Base-by-base conservation (phyloP, 2,797 vertebrate genomes). In the Euthynnus affinis region DNA sequence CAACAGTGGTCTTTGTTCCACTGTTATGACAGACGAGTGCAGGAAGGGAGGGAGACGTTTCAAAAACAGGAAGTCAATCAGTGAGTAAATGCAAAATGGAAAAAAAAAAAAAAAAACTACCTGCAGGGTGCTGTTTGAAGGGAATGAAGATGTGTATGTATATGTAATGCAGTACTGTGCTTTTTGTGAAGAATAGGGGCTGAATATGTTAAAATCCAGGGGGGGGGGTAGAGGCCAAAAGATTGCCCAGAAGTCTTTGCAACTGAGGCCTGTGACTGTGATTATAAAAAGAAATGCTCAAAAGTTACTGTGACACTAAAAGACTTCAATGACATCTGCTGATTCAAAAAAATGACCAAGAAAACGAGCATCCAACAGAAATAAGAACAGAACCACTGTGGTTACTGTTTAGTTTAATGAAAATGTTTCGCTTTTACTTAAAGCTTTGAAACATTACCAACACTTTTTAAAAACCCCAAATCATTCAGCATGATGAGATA, bases 21-120 rank as follows among this genome's bases (percentile, higher is more conserved):
- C 58, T 87, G 62, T 63, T 88, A 55, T 78, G 71, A 78, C 83
- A 76, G 61, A 63, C 23, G 55, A 73, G 69, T 40, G 37, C 22
- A 66, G 76, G 57, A 77, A 76, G 55, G 69, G 60, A 37, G 48
- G 57, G 64, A 37, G 60, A 29, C 0, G 0, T 65, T 68, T 78
- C 8, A 62, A 83, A 78, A 85, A 83, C 80, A 85, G 74, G 80
- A 90, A 79, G 61, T 68, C 5, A 32, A 12, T 68, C 57, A 75
- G 44, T 14, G 48, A 67, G 53, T 9, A 22, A 53, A 71, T 46
- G 2, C 40, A 65, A 75, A 79, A 77, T 5, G 0, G 49, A 49
- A 22, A 55, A 65, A 75, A 79, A 77, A 3, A 0, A 46, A 49
- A 22, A 55, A 23, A 10, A 23, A 42, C 4, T 59, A 81, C 72